Evolutionary conservation across 2,113 vertebrate genomes (phyloP).

Genomic region (Willisornis vidua): DNA sequence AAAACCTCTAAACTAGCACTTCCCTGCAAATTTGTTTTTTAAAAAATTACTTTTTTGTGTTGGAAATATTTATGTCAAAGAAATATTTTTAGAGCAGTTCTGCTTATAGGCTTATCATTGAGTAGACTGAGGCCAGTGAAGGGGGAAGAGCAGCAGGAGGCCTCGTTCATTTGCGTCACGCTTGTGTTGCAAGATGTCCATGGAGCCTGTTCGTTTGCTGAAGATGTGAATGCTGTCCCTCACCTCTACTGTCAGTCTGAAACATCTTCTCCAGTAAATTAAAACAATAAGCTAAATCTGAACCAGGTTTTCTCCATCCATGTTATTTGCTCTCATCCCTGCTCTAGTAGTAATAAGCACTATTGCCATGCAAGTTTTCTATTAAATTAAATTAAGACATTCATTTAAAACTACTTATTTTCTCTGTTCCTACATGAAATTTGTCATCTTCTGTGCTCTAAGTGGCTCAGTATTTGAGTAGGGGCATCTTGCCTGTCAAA

Average conservation of each 20-base stretch:
- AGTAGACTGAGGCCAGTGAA: neutral
- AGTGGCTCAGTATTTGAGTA: conserved; percentile 35
- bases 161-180: neutral
- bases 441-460: neutral
- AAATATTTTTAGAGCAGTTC: neutral
- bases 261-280: conserved; percentile 11
- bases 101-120: neutral
- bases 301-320: neutral
- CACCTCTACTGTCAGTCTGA: neutral
- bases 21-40: neutral
- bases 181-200: neutral
- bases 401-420: neutral
- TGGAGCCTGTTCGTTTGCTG: neutral
- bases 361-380: conserved; percentile 17
- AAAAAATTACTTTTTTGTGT: neutral
- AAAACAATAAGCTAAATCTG: neutral
- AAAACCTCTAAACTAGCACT: neutral
- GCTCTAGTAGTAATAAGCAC: neutral
- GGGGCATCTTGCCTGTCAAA: conserved; percentile 46
- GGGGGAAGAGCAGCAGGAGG: neutral
- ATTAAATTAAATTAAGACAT: conserved; percentile 51
- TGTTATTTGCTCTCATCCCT: neutral
- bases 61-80: neutral
- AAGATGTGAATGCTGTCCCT: neutral
- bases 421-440: conserved; percentile 31